Base-by-base conservation (phyloP, 2,113 vertebrate species). In the Dasyornis broadbenti region DNA sequence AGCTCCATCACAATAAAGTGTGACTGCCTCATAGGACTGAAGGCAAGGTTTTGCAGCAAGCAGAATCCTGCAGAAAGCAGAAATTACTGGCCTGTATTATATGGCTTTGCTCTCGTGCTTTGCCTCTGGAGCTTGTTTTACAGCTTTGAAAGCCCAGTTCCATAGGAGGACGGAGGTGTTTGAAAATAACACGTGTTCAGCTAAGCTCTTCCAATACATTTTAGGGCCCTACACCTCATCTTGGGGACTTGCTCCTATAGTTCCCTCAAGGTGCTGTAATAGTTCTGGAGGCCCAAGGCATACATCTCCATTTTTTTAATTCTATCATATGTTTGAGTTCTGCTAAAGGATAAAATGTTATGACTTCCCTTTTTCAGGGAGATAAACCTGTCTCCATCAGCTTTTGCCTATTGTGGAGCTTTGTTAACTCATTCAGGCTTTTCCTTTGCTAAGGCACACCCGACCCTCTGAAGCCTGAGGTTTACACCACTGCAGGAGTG, bases 81-180 rank as follows among this genome's bases (percentile, higher is more conserved):
- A 90, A 94, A 93, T 94, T 93, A 95, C 90, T 84, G 88, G 88
- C 53, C 72, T 82, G 28, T 49, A 5, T 5, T 5, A 95, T 94
- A 93, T 79, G 86, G 60, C 73, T 95, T 94, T 90, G 69, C 82
- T 93, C 61, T 31, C 76, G 76, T 86, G 56, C 60, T 80, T 83
- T 92, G 76, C 92, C 92, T 92, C 90, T 92, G 90, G 61, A 93
- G 61, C 69, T 90, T 95, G 76, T 92, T 96, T 96, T 96, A 96
- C 0, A 1, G 82, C 69, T 94, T 57, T 72, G 77, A 92, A 90
- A 93, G 78, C 64, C 84, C 84, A 44, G 71, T 47, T 73, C 92
- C 20, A 1, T 37, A 37, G 90, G 50, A 61, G 69, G 78, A 45
- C 54, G 80, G 69, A 89, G 69, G 13, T 71, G 69, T 81, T 89